These are phyloP conservation scores for Temnothorax unifasciatus DNA, from an alignment of 2,888 invertebrate genomes.

Conservation along the genomic window DNA sequence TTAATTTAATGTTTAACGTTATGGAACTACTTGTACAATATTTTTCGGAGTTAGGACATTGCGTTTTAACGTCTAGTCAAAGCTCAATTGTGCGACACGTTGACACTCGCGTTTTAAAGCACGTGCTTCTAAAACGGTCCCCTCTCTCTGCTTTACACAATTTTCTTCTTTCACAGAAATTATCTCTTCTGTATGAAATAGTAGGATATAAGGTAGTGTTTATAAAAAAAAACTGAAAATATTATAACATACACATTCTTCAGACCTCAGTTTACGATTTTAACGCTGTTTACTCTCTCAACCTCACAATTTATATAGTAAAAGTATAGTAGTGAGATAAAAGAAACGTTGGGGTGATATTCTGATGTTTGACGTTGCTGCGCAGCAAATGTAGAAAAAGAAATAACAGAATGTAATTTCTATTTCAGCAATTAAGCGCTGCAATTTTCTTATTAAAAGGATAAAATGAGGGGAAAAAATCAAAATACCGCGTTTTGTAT, in stretches of 20 bases:
- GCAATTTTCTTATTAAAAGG: not conserved
- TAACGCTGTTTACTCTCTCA: not conserved
- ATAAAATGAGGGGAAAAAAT: not conserved
- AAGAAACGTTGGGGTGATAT: not conserved
- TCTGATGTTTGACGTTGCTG: not conserved
- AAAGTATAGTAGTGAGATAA: not conserved
- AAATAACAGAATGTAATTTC: not conserved
- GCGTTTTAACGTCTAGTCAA: conserved; percentile 17
- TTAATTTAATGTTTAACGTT: not conserved
- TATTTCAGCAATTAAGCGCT: not conserved
- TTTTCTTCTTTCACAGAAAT: not conserved
- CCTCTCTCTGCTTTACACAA: not conserved
- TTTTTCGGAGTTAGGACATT: not conserved
- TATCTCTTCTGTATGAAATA: not conserved
- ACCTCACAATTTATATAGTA: not conserved
- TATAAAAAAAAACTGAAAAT: not conserved
- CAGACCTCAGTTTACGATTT: not conserved
- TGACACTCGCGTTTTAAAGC: not conserved
- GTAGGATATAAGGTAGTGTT: not conserved
- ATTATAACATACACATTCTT: not conserved
- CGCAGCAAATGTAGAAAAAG: not conserved
- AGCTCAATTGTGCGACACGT: not conserved
- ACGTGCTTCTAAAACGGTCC: not conserved
- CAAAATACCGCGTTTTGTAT: not conserved
- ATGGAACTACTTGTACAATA: not conserved